Percentiles rank a stretch among this genome's conserved stretches.
phyloP scores from a whole-genome alignment of 1,140 invertebrate species.

The Calephelis virginiensis region DNA sequence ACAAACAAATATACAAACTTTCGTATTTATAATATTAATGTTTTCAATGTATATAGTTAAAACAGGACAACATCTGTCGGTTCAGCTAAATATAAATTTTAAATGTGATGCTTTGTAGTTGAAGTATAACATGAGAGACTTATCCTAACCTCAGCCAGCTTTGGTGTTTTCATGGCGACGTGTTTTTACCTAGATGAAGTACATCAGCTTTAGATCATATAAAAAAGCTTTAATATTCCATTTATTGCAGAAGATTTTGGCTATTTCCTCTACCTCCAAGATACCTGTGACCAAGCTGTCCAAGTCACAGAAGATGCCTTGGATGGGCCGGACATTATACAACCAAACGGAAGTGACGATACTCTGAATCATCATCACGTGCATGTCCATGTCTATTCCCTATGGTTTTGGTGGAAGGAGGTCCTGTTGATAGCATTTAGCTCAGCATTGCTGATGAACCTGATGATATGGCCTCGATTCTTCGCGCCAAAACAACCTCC shows the following conservation, averaged over 20 bases:
- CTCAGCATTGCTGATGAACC: conserved; percentile 61
- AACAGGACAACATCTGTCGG: no score
- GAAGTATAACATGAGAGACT: no score
- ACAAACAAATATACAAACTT: no score
- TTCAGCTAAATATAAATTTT: no score
- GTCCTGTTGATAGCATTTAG: conserved; percentile 62
- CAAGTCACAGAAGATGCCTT: conserved; percentile 47
- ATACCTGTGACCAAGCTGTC: conserved; percentile 60
- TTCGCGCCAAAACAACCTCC: conserved; percentile 47
- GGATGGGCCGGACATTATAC: conserved; percentile 35
- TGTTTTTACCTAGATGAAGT: no score
- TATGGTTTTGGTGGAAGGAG: conserved; percentile 88
- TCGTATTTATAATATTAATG: no score
- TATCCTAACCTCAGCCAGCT: no score
- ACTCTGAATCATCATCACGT: conserved; percentile 58
- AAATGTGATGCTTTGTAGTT: no score
- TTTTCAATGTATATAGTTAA: no score
- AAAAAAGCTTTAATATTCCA: no score
- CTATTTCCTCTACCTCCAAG: conserved; percentile 65
- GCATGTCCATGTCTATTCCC: conserved; percentile 79
- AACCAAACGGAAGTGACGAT: conserved; percentile 45
- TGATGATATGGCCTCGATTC: conserved; percentile 67
- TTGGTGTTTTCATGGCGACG: no score
- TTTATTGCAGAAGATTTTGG: conserved; percentile 53
- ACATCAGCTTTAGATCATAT: no score